phyloP scores from a whole-genome alignment of 1,140 invertebrate genomes.

The Drosophila pandora region DNA sequence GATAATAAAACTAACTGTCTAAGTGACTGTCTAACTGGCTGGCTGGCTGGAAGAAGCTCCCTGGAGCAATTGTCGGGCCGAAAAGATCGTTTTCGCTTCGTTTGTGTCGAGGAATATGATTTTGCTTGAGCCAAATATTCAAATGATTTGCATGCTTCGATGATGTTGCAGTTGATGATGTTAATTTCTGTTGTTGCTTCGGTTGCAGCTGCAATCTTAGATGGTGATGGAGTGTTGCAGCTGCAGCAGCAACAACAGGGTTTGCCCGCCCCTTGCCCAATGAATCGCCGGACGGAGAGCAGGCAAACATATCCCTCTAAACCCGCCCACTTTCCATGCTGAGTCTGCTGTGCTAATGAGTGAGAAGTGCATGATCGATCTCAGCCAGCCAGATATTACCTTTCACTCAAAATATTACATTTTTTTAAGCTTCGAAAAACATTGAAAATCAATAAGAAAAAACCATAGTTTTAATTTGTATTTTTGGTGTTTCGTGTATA shows the following conservation, averaged over 20 bases:
- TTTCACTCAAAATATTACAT: neutral
- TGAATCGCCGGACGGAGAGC: slow-evolving; percentile 30
- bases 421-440: neutral
- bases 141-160: slow-evolving; percentile 41
- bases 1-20: slow-evolving; percentile 7
- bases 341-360: slow-evolving; percentile 53
- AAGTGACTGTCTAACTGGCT: slow-evolving; percentile 16
- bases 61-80: slow-evolving; percentile 49
- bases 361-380: slow-evolving; percentile 60
- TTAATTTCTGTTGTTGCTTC: slow-evolving; percentile 36
- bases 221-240: slow-evolving; percentile 16
- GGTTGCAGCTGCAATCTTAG: slow-evolving; percentile 14
- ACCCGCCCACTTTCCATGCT: slow-evolving; percentile 81
- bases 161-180: slow-evolving; percentile 55
- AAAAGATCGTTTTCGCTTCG: slow-evolving; percentile 45
- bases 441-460: slow-evolving; percentile 35
- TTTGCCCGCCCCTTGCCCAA: slow-evolving; percentile 56
- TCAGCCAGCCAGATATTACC: slow-evolving; percentile 25
- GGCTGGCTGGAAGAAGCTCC: slow-evolving; percentile 45
- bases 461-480: slow-evolving; percentile 43
- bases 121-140: slow-evolving; percentile 41
- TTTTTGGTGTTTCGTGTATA: slow-evolving; percentile 58
- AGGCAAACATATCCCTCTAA: slow-evolving; percentile 82
- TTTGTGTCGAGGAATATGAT: slow-evolving; percentile 68
- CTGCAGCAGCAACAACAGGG: slow-evolving; percentile 47